phyloP scores from a whole-genome alignment of 2,888 invertebrate genomes.

The Halictus ligatus region DNA sequence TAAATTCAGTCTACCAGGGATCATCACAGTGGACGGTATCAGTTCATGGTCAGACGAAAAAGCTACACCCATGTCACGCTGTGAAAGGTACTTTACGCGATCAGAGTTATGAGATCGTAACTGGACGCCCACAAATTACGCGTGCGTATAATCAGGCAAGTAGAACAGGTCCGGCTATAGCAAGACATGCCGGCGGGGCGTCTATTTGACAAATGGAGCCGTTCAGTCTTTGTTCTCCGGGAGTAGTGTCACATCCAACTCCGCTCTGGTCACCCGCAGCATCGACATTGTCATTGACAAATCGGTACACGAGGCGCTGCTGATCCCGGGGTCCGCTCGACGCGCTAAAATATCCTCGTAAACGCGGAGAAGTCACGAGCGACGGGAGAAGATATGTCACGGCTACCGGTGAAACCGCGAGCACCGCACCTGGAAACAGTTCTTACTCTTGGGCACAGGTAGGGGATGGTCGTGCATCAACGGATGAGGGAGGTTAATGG shows the following conservation, averaged over 20 bases:
- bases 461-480: slow-evolving; percentile 32
- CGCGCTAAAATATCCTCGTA: background rate
- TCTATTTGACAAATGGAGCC: slow-evolving; percentile 5
- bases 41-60: background rate
- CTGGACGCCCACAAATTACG: background rate
- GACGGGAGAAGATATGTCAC: background rate
- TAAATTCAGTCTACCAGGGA: no score
- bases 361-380: background rate
- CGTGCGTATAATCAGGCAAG: background rate
- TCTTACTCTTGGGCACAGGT: background rate
- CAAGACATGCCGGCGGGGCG: background rate
- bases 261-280: slow-evolving; percentile 10
- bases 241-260: background rate
- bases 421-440: background rate
- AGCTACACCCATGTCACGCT: background rate
- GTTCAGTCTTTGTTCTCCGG: background rate
- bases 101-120: background rate
- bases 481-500: slow-evolving; percentile 55
- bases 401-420: background rate
- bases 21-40: background rate
- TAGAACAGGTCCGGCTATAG: background rate
- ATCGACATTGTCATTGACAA: slow-evolving; percentile 25
- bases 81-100: background rate
- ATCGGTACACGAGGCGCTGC: background rate
- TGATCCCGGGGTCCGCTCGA: background rate